Base-by-base conservation (phyloP, 2,888 invertebrate species). In the Lasioglossum leucozonium region DNA sequence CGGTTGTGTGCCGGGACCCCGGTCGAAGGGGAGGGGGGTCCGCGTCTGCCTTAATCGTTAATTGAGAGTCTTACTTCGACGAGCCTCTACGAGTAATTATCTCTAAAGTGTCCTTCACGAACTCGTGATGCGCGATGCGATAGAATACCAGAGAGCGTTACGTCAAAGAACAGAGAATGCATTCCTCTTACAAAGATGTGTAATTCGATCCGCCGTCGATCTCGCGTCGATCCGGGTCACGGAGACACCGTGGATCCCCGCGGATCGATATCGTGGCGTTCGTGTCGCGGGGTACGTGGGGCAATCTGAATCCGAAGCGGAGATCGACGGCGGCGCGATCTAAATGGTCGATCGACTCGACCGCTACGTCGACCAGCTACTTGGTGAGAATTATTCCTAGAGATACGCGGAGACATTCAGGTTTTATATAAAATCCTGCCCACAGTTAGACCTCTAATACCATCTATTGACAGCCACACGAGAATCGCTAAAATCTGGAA, bases 1-100 rank as follows among this genome's bases (percentile, higher is more conserved):
- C 93, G 93, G 91, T 90, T 91, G 91, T 90, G 91, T 91, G 89
- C 86, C 90, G 84, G 85, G 91, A 86, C 85, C 81, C 58, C 62
- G 26, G 10, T 26, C 47, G 62, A n/a, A n/a, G n/a, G n/a, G n/a
- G n/a, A n/a, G 55, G 44, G 62, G 44, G 72, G 44, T 82, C 88
- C 88, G 77, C 84, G 75, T 80, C 82, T 81, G 72, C 69, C 78
- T 89, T 87, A 89, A 85, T 86, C 82, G 65, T 76, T 81, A 81
- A 84, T 79, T 44, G 67, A 72, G 67, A 72, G 77, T 76, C 85
- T 84, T 87, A 85, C 58, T 76, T 83, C 80, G 83, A 86, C 81
- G 77, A 84, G 72, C 74, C 77, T 82, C 88, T 88, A 87, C 85
- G 30, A 73, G 69, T 87, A 85, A 79, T 86, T 87, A 86, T 72